Evolutionary conservation across 1,140 invertebrate species (phyloP).

Genomic region (Acromyrmex charruanus): DNA sequence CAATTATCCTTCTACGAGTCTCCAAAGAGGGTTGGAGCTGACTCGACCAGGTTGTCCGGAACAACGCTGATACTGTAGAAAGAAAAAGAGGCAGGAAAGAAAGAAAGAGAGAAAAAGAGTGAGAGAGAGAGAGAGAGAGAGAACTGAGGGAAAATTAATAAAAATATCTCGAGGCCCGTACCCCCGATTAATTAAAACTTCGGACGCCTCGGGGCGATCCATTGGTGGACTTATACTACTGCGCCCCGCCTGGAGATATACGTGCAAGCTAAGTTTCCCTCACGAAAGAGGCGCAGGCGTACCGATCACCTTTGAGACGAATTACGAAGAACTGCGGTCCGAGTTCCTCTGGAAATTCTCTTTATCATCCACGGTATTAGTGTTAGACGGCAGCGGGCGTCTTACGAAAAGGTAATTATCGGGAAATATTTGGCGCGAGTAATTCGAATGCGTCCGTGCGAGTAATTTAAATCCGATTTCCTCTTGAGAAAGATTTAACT

Average conservation of each 20-base stretch:
- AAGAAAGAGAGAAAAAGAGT: no score
- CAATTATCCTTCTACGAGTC: constrained; percentile 41
- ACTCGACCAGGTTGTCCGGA: constrained; percentile 26
- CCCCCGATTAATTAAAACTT: constrained; percentile 67
- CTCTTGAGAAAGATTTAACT: constrained; percentile 42
- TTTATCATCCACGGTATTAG: constrained; percentile 35
- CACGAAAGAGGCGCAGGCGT: constrained; percentile 43
- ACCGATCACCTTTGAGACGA: constrained; percentile 60
- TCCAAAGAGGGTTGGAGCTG: constrained; percentile 34
- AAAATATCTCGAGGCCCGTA: constrained; percentile 57
- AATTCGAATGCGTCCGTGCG: constrained; percentile 60
- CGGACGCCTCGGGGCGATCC: constrained; percentile 47
- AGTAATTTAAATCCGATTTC: constrained; percentile 62
- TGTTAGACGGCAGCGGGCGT: constrained; percentile 32
- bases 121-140: no score
- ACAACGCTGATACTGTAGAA: background rate
- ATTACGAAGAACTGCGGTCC: constrained; percentile 59
- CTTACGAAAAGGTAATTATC: constrained; percentile 63
- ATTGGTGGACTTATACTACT: constrained; percentile 59
- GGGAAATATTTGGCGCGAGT: constrained; percentile 60
- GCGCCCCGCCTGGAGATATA: constrained; percentile 37
- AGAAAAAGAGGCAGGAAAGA: background rate
- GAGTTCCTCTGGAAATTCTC: constrained; percentile 54
- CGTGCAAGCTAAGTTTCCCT: constrained; percentile 51
- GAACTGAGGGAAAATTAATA: constrained; percentile 51